Percentiles rank a stretch among this genome's conserved stretches.
Conservation (phyloP, 1,140 invertebrate species). For the Phymorhynchus buccinoides region DNA sequence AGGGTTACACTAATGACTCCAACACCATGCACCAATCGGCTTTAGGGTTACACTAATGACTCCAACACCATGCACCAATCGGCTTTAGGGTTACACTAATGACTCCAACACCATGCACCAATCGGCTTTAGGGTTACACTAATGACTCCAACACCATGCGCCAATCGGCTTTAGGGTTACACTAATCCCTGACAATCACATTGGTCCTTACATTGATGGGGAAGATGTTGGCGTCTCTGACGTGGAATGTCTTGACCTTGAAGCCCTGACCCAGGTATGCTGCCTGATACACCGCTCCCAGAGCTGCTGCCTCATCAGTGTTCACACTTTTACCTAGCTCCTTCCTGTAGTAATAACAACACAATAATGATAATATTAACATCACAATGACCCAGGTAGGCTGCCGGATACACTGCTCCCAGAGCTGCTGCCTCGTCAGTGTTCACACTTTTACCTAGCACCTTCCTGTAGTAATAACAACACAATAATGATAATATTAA, state of each 20-base stretch:
- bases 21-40: too few species aligned
- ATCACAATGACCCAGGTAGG: constrained; percentile 94
- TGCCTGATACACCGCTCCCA: constrained; percentile 98
- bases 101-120: too few species aligned
- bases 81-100: too few species aligned
- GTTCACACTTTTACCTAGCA: constrained; percentile 95
- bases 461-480: constrained; percentile 75
- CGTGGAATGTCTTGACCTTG: constrained; percentile 94
- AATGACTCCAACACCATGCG: too few species aligned
- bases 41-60: too few species aligned
- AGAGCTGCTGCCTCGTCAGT: constrained; percentile 97
- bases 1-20: too few species aligned
- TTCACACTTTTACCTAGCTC: constrained; percentile 97
- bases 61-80: too few species aligned
- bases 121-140: too few species aligned
- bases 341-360: constrained; percentile 62
- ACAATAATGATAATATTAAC: too few species aligned
- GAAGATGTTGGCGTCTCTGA: constrained; percentile 94
- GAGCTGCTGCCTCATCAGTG: constrained; percentile 95
- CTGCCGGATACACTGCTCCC: constrained; percentile 98
- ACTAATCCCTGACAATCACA: too few species aligned
- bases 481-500: too few species aligned
- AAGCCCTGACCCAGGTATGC: constrained; percentile 92
- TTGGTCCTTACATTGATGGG: constrained; percentile 92
- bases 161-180: too few species aligned